Conservation (phyloP, 2,888 invertebrate species). For the Holacanthella duospinosa region DNA sequence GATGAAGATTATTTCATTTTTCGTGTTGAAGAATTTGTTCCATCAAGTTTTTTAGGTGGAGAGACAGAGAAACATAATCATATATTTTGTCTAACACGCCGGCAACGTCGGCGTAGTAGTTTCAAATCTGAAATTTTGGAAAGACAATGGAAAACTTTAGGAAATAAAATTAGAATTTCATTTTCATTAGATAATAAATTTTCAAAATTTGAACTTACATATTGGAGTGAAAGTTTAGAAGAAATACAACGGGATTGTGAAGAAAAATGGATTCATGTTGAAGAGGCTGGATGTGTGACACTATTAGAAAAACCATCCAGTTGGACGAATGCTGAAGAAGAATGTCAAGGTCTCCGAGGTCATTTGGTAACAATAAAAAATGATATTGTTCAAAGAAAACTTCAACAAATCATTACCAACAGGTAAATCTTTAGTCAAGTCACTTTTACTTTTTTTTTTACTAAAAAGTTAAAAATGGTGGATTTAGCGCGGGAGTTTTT, state of each 20-base stretch:
- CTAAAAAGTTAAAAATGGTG: no score
- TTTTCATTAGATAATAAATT: slow-evolving; percentile 20
- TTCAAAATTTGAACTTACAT: not conserved
- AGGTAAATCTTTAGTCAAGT: slow-evolving; percentile 30
- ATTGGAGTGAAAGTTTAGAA: not conserved
- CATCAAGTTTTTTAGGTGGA: not conserved
- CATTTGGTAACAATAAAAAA: slow-evolving; percentile 31
- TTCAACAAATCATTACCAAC: slow-evolving; percentile 29
- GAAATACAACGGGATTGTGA: slow-evolving; percentile 33
- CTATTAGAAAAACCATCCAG: slow-evolving; percentile 22
- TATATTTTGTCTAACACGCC: not conserved
- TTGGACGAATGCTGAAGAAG: slow-evolving; percentile 33
- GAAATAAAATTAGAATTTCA: slow-evolving; percentile 29
- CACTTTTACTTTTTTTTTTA: no score
- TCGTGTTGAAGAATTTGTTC: not conserved
- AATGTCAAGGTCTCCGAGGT: slow-evolving; percentile 27
- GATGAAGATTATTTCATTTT: not conserved
- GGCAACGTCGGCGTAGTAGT: not conserved
- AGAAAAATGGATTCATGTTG: slow-evolving; percentile 28
- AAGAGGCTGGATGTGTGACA: slow-evolving; percentile 23
- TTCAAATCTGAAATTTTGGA: not conserved
- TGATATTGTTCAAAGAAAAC: slow-evolving; percentile 25
- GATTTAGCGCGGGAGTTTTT: no score
- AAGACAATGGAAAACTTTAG: slow-evolving; percentile 30
- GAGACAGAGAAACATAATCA: not conserved